phyloP scores from a whole-genome alignment of 2,888 invertebrate species.

The Gari tellinella region DNA sequence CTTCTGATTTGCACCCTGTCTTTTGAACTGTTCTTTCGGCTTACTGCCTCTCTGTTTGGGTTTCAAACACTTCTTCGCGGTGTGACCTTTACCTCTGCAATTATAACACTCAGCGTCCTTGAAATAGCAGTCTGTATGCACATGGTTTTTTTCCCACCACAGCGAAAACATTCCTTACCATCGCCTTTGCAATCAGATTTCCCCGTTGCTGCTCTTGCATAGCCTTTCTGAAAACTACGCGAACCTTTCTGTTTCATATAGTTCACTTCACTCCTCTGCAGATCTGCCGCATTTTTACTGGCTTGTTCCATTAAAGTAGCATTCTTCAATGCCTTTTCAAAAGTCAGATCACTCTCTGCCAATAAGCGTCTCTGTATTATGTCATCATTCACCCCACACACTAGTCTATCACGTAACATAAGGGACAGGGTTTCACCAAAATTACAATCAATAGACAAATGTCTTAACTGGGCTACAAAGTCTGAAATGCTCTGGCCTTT shows the following conservation, averaged over 20 bases:
- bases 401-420: constrained; percentile 45
- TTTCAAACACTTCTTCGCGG: neutral
- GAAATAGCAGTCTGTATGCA: too few species aligned
- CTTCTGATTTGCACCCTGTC: constrained; percentile 4
- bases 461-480: constrained; percentile 36
- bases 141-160: too few species aligned
- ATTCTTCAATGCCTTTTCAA: constrained; percentile 35
- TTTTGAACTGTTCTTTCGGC: too few species aligned
- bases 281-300: neutral
- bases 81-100: neutral
- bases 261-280: neutral
- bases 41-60: neutral
- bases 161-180: too few species aligned
- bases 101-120: neutral
- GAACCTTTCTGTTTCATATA: neutral
- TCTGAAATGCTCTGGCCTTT: constrained; percentile 28
- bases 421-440: constrained; percentile 36
- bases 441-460: constrained; percentile 47
- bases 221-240: too few species aligned
- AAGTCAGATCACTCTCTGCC: constrained; percentile 27
- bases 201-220: too few species aligned
- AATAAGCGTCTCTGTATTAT: constrained; percentile 40
- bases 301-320: constrained; percentile 38
- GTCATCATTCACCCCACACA: constrained; percentile 46
- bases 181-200: too few species aligned